Conservation (phyloP, 2,113 vertebrate genomes). For the Otis tarda region DNA sequence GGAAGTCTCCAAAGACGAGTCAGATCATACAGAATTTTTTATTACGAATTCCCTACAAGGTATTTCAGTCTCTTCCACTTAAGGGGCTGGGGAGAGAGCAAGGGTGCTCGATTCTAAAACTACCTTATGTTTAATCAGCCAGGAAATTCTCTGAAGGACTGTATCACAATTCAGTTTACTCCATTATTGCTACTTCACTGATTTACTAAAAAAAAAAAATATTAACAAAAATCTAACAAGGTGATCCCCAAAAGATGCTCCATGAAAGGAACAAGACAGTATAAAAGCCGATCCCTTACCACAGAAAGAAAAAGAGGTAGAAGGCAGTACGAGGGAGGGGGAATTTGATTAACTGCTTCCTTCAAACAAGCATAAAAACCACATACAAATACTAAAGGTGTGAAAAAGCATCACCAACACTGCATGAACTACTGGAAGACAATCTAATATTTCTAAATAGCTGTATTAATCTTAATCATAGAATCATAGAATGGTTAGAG, state of each 20-base stretch:
- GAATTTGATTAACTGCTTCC: slow-evolving; percentile 14
- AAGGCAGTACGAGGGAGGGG: not conserved
- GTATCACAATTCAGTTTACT: not conserved
- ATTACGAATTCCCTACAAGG: not conserved
- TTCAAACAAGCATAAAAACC: not conserved
- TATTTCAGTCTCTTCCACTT: not conserved
- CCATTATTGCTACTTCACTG: not conserved
- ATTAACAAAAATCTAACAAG: not conserved
- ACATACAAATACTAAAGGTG: not conserved
- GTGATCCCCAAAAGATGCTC: not conserved
- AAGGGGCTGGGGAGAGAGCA: not conserved
- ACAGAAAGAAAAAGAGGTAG: not conserved
- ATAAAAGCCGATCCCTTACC: not conserved
- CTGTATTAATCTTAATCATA: not conserved
- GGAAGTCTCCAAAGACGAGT: not conserved
- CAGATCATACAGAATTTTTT: not conserved
- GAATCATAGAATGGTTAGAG: no score
- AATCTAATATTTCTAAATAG: not conserved
- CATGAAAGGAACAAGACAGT: not conserved
- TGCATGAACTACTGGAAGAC: not conserved
- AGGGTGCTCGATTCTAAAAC: not conserved
- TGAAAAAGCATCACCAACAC: not conserved
- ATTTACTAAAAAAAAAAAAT: not conserved
- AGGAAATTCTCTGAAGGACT: not conserved
- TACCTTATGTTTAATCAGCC: not conserved